Conservation (phyloP, 2,888 invertebrate genomes). For the Microchrysa polita region DNA sequence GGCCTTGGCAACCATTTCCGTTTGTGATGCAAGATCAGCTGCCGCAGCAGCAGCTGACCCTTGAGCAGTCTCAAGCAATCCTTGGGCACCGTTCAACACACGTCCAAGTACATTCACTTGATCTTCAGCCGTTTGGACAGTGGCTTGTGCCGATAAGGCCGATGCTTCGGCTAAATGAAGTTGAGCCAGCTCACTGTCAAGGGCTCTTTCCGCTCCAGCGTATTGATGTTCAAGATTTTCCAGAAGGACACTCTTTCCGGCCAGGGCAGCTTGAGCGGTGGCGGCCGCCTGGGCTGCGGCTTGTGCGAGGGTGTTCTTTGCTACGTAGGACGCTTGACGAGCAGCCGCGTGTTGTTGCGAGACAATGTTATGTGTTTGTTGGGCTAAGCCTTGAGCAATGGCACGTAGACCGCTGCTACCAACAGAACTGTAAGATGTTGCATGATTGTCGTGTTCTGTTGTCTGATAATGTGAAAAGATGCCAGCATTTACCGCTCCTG, state of each 20-base stretch:
- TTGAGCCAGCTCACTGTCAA: constrained; percentile 76
- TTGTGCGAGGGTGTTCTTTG: constrained; percentile 81
- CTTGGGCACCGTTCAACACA: constrained; percentile 75
- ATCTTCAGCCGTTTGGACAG: constrained; percentile 75
- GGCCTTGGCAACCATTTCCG: constrained; percentile 79
- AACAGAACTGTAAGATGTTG: not conserved
- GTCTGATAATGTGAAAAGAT: not conserved
- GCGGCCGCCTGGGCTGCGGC: constrained; percentile 77
- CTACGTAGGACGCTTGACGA: constrained; percentile 80
- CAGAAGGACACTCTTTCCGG: constrained; percentile 73
- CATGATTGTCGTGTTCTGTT: not conserved
- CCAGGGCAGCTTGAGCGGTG: constrained; percentile 75
- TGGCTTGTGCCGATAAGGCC: constrained; percentile 72
- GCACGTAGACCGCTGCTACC: constrained; percentile 76
- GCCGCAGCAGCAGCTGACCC: constrained; percentile 76
- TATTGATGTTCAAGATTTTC: constrained; percentile 79
- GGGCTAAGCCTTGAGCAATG: constrained; percentile 79
- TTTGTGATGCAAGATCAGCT: constrained; percentile 76
- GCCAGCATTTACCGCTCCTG: not conserved
- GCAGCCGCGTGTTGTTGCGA: constrained; percentile 79
- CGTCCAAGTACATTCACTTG: constrained; percentile 73
- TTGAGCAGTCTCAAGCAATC: constrained; percentile 70
- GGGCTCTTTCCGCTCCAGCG: constrained; percentile 73
- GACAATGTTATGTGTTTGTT: constrained; percentile 79
- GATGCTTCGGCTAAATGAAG: constrained; percentile 75